phyloP scores from a whole-genome alignment of 2,113 vertebrate species.

The Saccopteryx leptura region DNA sequence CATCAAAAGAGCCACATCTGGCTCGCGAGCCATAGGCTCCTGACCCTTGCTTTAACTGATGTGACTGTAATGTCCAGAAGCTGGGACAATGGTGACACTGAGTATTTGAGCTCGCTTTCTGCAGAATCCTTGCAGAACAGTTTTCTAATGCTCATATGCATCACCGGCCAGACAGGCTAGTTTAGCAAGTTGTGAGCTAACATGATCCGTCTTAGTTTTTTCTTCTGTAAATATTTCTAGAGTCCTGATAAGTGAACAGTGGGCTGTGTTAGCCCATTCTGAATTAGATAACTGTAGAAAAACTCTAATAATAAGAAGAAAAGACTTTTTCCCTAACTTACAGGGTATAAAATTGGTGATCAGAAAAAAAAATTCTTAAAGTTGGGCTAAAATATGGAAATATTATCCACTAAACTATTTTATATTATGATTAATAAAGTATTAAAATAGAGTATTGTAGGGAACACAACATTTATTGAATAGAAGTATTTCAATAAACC shows the following conservation, averaged over 20 bases:
- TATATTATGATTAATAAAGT: constrained; percentile 15
- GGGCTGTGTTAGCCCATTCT: neutral
- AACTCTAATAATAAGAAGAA: neutral
- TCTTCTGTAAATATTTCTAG: constrained; percentile 25
- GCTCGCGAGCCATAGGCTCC: too few relatives aligned
- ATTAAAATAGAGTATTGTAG: constrained; percentile 11
- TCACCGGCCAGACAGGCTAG: neutral
- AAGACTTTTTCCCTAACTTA: neutral
- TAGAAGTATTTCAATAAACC: neutral
- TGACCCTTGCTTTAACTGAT: neutral
- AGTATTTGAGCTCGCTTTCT: neutral
- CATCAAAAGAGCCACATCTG: too few relatives aligned
- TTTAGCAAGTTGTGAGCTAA: neutral
- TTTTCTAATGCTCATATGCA: neutral
- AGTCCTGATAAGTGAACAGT: neutral
- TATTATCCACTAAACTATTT: neutral
- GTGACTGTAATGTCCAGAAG: neutral
- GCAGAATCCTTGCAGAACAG: neutral
- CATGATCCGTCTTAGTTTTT: constrained; percentile 7
- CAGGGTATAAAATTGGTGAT: constrained; percentile 16
- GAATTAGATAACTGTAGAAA: constrained; percentile 38
- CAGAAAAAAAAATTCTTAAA: neutral
- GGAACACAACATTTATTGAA: neutral
- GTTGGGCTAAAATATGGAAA: constrained; percentile 21
- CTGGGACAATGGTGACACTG: neutral